These are phyloP conservation scores for Podarcis lilfordi DNA, from an alignment of 2,797 vertebrate genomes.

Conservation along the genomic window DNA sequence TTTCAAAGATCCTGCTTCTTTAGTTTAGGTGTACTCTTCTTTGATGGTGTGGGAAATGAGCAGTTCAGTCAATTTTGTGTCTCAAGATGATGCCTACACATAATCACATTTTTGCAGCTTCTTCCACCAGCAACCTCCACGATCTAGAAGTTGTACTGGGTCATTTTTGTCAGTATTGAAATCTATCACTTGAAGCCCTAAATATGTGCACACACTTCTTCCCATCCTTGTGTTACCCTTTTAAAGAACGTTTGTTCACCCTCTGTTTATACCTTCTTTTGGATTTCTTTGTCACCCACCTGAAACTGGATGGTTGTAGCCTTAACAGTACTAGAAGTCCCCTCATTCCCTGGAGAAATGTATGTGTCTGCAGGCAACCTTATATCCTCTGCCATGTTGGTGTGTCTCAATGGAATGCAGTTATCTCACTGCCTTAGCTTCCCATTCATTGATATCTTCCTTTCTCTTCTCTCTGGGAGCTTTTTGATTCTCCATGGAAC, in stretches of 20 bases:
- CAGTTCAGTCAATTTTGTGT: neutral
- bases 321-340: neutral
- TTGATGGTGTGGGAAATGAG: neutral
- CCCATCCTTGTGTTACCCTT: neutral
- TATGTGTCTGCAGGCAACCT: neutral
- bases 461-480: neutral
- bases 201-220: neutral
- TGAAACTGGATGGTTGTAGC: neutral
- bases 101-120: neutral
- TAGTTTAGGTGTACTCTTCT: too few species aligned
- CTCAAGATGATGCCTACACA: neutral
- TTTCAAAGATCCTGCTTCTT: neutral
- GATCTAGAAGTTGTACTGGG: too few species aligned
- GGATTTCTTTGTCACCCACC: neutral
- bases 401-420: neutral
- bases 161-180: neutral
- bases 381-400: neutral
- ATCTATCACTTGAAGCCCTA: neutral
- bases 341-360: neutral
- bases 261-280: neutral
- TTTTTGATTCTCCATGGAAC: neutral
- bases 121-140: too few species aligned
- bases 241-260: neutral
- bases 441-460: neutral
- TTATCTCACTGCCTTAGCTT: neutral